phyloP scores from a whole-genome alignment of 2,797 vertebrate genomes.

The Lepus townsendii region DNA sequence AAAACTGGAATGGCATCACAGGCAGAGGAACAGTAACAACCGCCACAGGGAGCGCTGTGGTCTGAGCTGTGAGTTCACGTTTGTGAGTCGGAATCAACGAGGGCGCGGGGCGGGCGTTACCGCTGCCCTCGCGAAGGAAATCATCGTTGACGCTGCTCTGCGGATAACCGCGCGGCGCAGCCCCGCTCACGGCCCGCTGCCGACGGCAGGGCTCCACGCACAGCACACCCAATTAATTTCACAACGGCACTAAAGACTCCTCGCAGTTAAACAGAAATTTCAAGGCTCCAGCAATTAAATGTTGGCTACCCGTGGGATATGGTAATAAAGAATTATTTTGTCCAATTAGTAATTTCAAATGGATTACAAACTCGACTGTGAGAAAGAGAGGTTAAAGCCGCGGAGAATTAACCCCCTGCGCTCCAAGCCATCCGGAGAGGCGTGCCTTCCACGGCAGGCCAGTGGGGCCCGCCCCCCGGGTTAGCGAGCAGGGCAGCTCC shows the following conservation, averaged over 20 bases:
- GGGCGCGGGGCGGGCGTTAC: background rate
- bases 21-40: too few relatives aligned
- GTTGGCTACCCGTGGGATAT: constrained; percentile 67
- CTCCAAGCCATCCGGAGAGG: background rate
- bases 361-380: constrained; percentile 69
- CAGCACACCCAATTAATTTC: constrained; percentile 78
- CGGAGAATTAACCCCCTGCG: background rate
- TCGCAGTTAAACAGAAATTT: constrained; percentile 77
- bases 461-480: too few relatives aligned
- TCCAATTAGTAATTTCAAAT: constrained; percentile 78
- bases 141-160: background rate
- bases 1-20: background rate
- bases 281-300: constrained; percentile 73
- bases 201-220: constrained; percentile 37
- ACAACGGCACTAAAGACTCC: constrained; percentile 74
- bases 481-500: too few relatives aligned
- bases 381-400: constrained; percentile 1
- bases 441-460: background rate
- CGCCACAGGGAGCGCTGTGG: background rate
- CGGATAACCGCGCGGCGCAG: constrained; percentile 13
- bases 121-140: background rate
- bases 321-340: constrained; percentile 73
- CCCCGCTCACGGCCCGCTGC: background rate
- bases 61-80: background rate
- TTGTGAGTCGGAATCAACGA: background rate